phyloP scores from a whole-genome alignment of 53 echinoderm and acorn worm genomes.

The Actinopyga echinites region DNA sequence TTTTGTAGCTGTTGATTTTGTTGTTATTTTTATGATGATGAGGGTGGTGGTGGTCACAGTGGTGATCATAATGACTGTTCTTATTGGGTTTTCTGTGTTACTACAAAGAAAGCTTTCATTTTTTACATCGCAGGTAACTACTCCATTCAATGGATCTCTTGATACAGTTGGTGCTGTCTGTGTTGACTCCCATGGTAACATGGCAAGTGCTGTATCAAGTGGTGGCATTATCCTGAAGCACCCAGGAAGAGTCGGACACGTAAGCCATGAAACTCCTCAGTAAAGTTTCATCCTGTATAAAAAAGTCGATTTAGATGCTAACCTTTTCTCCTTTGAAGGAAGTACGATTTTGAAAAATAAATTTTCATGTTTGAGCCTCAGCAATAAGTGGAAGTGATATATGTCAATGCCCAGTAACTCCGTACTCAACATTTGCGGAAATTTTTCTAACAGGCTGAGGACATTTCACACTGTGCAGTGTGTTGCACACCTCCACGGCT shows the following conservation, averaged over 20 bases:
- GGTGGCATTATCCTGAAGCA: constrained; percentile 91
- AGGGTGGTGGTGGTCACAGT: not conserved
- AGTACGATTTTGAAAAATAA: too few species aligned
- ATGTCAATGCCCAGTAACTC: too few species aligned
- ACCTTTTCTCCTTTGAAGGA: too few species aligned
- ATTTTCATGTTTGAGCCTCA: too few species aligned
- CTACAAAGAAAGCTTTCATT: not conserved
- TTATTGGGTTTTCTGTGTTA: not conserved
- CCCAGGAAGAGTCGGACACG: constrained; percentile 92
- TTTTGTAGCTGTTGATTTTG: not conserved
- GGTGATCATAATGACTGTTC: not conserved
- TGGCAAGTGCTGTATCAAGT: constrained; percentile 88
- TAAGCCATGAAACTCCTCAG: not conserved
- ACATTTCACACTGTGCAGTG: too few species aligned
- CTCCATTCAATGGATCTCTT: not conserved
- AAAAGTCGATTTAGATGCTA: too few species aligned
- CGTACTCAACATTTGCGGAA: too few species aligned
- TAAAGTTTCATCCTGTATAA: too few species aligned
- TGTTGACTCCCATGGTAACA: constrained; percentile 70
- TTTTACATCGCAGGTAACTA: not conserved
- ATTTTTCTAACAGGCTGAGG: too few species aligned
- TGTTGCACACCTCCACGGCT: too few species aligned
- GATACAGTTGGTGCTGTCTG: constrained; percentile 96
- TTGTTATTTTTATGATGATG: not conserved
- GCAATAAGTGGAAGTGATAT: too few species aligned